phyloP scores from a whole-genome alignment of 2,797 vertebrate species.

The Sebastes minor region DNA sequence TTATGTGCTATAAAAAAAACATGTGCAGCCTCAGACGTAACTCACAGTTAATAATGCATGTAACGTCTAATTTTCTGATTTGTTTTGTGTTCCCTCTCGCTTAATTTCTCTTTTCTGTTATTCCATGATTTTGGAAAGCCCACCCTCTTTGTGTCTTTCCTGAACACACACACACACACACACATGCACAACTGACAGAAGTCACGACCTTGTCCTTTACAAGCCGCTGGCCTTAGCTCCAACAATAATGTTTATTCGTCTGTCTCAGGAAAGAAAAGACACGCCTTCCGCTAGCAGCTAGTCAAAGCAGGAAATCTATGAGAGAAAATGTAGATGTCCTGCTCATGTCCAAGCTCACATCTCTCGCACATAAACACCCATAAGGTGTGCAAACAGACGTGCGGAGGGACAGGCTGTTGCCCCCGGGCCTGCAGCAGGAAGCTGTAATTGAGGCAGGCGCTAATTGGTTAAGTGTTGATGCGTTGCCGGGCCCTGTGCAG shows the following conservation, averaged over 20 bases:
- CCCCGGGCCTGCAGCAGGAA: not conserved
- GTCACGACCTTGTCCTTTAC: conserved; percentile 58
- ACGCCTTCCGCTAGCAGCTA: conserved; percentile 64
- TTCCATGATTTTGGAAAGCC: conserved; percentile 26
- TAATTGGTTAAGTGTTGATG: conserved; percentile 56
- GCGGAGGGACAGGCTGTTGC: not conserved
- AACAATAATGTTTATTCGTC: conserved; percentile 81
- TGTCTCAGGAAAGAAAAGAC: conserved; percentile 77
- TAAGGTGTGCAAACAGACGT: conserved; percentile 39
- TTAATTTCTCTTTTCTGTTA: conserved; percentile 25
- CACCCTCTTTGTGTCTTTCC: conserved; percentile 20
- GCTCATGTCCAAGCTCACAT: conserved; percentile 40
- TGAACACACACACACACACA: conserved; percentile 7
- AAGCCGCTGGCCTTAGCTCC: conserved; percentile 63
- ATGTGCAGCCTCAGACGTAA: not conserved
- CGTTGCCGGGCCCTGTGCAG: conserved; percentile 4
- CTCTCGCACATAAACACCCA: conserved; percentile 47
- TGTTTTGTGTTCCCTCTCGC: not conserved
- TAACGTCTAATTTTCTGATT: not conserved
- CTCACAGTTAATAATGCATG: not conserved
- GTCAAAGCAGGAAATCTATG: conserved; percentile 79
- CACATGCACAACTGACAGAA: conserved; percentile 43
- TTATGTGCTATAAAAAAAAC: conserved; percentile 15
- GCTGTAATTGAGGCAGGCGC: conserved; percentile 42
- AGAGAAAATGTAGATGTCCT: conserved; percentile 62